phyloP scores from a whole-genome alignment of 2,113 vertebrate genomes.

The Fulica atra region DNA sequence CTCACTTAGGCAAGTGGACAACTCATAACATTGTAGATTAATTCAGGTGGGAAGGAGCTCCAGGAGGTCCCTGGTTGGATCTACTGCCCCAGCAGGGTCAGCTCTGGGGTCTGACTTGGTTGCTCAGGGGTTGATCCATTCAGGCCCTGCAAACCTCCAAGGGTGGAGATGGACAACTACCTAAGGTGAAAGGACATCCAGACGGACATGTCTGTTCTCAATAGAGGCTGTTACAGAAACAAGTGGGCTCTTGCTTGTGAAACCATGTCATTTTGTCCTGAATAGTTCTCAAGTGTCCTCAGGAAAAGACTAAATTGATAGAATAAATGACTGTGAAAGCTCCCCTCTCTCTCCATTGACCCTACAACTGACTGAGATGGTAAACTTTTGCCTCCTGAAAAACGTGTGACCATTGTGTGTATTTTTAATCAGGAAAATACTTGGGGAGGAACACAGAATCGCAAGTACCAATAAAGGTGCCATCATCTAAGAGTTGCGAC shows the following conservation, averaged over 20 bases:
- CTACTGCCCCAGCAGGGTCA: neutral
- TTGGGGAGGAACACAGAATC: rapidly evolving
- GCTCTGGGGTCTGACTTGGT: neutral
- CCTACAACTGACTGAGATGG: neutral
- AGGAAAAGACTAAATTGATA: neutral
- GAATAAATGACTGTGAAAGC: neutral
- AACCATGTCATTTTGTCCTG: neutral
- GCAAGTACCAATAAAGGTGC: neutral
- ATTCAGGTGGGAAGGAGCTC: neutral
- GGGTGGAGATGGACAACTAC: rapidly evolving
- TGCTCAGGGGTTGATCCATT: neutral
- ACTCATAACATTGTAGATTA: neutral
- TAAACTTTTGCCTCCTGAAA: neutral
- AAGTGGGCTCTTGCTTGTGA: neutral
- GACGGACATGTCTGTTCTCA: neutral
- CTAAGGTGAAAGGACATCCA: neutral
- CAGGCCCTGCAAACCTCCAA: neutral
- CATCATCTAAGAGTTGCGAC: neutral
- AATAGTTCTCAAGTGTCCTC: neutral
- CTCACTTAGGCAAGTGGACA: neutral
- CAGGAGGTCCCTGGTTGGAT: neutral
- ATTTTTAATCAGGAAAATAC: neutral
- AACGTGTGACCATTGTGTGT: neutral
- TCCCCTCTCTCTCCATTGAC: neutral
- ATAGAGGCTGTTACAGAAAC: neutral